Evolutionary conservation across 2,888 invertebrate genomes (phyloP), one percentile per base, ranked within the genome.

Genomic region (Thecocarcelia acutangulata): DNA sequence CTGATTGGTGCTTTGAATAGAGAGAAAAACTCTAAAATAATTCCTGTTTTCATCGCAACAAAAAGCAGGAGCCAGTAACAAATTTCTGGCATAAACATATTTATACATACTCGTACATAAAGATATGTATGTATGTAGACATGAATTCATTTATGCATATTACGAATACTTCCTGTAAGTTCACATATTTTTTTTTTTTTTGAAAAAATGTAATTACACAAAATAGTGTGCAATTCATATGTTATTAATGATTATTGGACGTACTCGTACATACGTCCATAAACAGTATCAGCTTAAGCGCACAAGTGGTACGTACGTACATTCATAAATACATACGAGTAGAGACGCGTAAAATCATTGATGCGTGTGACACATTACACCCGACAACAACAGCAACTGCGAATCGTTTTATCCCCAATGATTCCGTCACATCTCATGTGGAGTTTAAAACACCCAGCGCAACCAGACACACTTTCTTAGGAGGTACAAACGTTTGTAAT

Each of bases 291-390:
- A 17, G 37, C 17, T 24, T 4, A 15, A 46, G 21, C n/a, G 17
- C n/a, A 54, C 11, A 37, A 13, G 4, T 42, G 40, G n/a, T 28
- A 17, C 15, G 21, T n/a, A 9, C 54, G 56, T 3, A 17, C 21
- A 19, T 12, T 15, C 54, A 69, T 6, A 56, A 56, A 50, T 28
- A n/a, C 33, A 70, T n/a, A 24, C 9, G 33, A n/a, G 17, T 28
- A 61, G 61, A 68, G 44, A 74, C 46, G 74, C 78, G 33, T 74
- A 70, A 82, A 78, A 59, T 70, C 82, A 82, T 66, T 78, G 82
- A 82, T 78, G 82, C 78, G 77, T 82, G 78, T 82, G 82, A 82
- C 82, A 82, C 37, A 74, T 82, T 78, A 78, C 77, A 74, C 37
- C 3, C 76, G 76, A 56, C 37, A 13, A 46, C 46, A 46, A 46